Conservation (phyloP, 2,797 vertebrate genomes). For the Acanthurus lineatus region DNA sequence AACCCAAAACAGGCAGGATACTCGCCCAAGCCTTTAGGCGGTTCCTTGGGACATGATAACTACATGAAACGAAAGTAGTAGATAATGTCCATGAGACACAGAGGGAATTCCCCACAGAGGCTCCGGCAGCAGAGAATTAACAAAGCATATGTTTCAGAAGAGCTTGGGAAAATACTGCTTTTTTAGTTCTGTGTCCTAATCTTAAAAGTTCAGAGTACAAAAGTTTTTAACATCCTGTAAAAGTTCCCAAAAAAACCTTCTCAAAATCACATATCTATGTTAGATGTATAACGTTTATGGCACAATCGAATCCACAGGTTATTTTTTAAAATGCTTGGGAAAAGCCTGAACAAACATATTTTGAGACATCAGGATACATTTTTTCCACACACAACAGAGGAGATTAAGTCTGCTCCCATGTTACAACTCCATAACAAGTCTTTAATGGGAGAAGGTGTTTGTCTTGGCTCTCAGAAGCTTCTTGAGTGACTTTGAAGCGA, state of each 20-base stretch:
- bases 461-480: slow-evolving; percentile 27
- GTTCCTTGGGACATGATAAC: slow-evolving; percentile 11
- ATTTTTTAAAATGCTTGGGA: not conserved
- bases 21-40: slow-evolving; percentile 7
- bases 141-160: not conserved
- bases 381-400: not conserved
- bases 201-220: not conserved
- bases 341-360: not conserved
- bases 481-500: slow-evolving; percentile 43
- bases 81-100: slow-evolving; percentile 26
- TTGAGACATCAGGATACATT: not conserved
- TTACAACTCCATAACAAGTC: slow-evolving; percentile 32
- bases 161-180: not conserved
- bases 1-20: not conserved
- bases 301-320: not conserved
- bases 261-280: not conserved
- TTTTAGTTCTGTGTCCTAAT: not conserved
- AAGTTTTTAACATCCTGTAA: too few species aligned
- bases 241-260: not conserved
- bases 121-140: slow-evolving; percentile 2
- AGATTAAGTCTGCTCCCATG: slow-evolving; percentile 1
- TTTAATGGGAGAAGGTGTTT: slow-evolving; percentile 36
- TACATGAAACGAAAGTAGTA: slow-evolving; percentile 14
- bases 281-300: not conserved
- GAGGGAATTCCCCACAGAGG: not conserved